A percentile compares a stretch with the other conserved stretches of the same genome.
Conservation (phyloP, 2,888 invertebrate genomes). For the Epinotia nisella region DNA sequence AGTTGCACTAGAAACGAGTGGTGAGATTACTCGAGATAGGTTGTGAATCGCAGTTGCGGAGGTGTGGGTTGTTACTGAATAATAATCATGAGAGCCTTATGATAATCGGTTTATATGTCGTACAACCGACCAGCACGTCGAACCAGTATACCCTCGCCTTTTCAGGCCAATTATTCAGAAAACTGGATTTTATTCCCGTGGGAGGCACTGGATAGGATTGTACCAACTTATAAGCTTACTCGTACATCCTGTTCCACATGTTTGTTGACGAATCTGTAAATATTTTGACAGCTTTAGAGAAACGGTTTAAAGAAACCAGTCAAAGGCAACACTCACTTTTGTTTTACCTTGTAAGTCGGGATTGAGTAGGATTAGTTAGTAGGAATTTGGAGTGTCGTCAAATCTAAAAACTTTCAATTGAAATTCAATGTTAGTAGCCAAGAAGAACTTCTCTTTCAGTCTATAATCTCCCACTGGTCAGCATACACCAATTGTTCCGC, state of each 20-base stretch:
- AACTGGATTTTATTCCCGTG: constrained; percentile 16
- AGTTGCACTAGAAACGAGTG: not conserved
- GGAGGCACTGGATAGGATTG: not conserved
- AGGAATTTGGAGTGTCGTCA: no score
- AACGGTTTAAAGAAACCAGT: no score
- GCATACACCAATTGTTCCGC: no score
- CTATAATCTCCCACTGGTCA: no score
- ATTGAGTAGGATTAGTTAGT: no score
- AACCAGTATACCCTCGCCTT: constrained; percentile 8
- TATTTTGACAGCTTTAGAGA: no score
- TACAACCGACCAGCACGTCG: not conserved
- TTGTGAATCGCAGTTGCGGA: not conserved
- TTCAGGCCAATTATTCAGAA: not conserved
- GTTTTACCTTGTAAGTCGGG: not conserved
- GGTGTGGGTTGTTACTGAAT: constrained; percentile 31
- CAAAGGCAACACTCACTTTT: not conserved
- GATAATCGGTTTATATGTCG: constrained; percentile 14
- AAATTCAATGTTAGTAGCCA: no score
- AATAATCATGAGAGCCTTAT: constrained; percentile 30
- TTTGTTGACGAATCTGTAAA: no score
- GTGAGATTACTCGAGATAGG: not conserved
- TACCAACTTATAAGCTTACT: no score
- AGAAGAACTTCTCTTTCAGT: no score
- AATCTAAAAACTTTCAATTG: no score
- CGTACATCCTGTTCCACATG: not conserved